Evolutionary conservation across 1,140 invertebrate species (phyloP), one percentile per base, ranked within the genome.

Genomic region (Chionoecetes opilio): DNA sequence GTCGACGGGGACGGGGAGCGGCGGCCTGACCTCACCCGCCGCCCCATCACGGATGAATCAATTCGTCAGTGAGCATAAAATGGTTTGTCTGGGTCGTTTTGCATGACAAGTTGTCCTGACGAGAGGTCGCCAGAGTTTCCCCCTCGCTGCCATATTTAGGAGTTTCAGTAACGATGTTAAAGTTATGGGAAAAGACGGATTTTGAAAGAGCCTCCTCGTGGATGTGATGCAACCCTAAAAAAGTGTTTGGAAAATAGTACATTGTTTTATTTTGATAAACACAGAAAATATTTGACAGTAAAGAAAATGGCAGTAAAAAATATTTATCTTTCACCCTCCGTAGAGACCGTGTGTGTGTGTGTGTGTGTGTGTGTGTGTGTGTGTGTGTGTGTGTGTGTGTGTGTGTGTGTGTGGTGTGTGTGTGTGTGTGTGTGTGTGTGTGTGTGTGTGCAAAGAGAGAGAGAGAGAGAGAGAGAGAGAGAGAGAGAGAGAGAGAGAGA

Each of bases 41-140:
- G 9, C 3, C 2, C 9, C 82, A 9, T 29, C 82, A 9, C 2
- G 82, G 0, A 9, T 29, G 9, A n/a, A 9, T 9, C 32, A n/a
- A 9, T 9, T 31, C 32, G 82, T 26, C 82, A 31, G 82, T n/a
- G 9, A 84, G 26, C n/a, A 92, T 95, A 95, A 95, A 95, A 95
- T 95, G 82, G 94, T 95, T 95, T 92, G 94, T 87, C 41, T 92
- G n/a, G n/a, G n/a, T n/a, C 94, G 91, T 88, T 95, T 95, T 95
- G 90, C n/a, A n/a, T 31, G 82, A 9, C 82, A n/a, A 14, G 82
- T 84, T 17, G 82, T 84, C 29, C 8, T 5, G 5, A n/a, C 17
- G 21, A 31, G 82, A n/a, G 32, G 94, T 93, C 82, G 82, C 9
- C 32, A 29, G n/a, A n/a, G n/a, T n/a, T n/a, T n/a, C n/a, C n/a